Evolutionary conservation across 2,113 vertebrate genomes (phyloP), one percentile per base, ranked within the genome.

Genomic region (Daboia siamensis): DNA sequence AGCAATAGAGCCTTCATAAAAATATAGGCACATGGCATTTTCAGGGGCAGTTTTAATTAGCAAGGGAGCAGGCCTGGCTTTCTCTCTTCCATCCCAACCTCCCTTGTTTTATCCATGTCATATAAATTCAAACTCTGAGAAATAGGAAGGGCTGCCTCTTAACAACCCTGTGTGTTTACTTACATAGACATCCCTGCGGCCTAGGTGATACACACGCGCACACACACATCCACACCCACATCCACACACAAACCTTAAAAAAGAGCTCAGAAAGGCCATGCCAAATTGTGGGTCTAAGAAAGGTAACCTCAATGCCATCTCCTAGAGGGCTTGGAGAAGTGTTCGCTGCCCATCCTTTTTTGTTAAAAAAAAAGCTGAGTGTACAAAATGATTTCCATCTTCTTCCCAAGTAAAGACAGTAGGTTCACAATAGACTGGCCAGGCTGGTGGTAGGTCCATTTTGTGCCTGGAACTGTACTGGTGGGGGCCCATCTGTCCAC

Each of bases 401-500:
- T 55, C 17, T 39, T 80, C 84, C 52, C 23, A 33, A 59, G 26
- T 46, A n/a, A 87, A 86, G 21, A 93, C 56, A 29, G 20, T 69
- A 88, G 3, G 23, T 92, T 98, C 97, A 99, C 97, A 99, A 98
- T 93, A 99, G 98, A 89, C 99, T 99, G 94, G 99, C 98, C 90
- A 99, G 98, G 97, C 99, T 99, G 97, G 99, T 99, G 95, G 98
- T 99, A 87, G 99, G 99, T 94, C 99, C 99, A 0, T 99, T 99
- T 97, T 99, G 99, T 74, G 99, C 99, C 96, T 99, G 99, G 96
- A 99, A 99, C 95, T 99, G 99, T 93, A 99, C 98, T 0, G 99
- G 99, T n/a, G 99, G 99, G 0, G 98, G 98, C 89, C 99, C 99
- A 0, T 99, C 99, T 44, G 98, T 99, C 99, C 99, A 99, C 99